Base-by-base conservation (phyloP, 2,888 invertebrate species). In the Thecophora atra region DNA sequence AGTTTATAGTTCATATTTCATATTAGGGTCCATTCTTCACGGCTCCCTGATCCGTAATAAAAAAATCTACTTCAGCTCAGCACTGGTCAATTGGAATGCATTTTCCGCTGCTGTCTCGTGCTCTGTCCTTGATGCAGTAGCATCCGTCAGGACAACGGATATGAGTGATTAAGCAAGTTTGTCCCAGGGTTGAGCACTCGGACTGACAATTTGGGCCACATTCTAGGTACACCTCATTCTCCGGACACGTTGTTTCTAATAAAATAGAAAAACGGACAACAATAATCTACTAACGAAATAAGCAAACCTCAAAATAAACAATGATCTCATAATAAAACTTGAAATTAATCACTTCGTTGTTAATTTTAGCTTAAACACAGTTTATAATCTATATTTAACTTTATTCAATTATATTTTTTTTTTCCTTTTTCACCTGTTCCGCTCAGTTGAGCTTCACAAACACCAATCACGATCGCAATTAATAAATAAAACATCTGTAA, bases 121-220 rank as follows among this genome's bases (percentile, higher is more conserved):
- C 86, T 67, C 73, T 84, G 0, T 82, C 81, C 3, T 80, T 52
- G 11, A 76, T 76, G 71, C 86, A 86, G 66, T 86, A 86, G 74
- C 86, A 86, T 24, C 79, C 84, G 72, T 83, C 82, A 3, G 82
- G 83, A 15, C 86, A 86, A 24, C 78, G 77, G 0, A 83, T 73
- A 63, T 84, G 71, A 0, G 21, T 51, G 0, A 86, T 79, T 0
- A 75, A 44, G 15, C 86, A 86, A 0, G 79, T 79, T 64, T 84
- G 2, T 0, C 79, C 77, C 54, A 86, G 75, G 19, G 81, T 84
- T n/a, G 78, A 78, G 62, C 86, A 86, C 64, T 78, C 77, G 3
- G 81, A 82, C 75, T 86, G 83, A 69, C 86, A 86, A 47, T 74
- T 75, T 42, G 77, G 74, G 2, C 85, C 85, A 42, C 85, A 85